A percentile compares a stretch with the other conserved stretches of the same genome.
Conservation (phyloP, 92 coral and sea anemone genomes). For the Plumapathes pennacea region DNA sequence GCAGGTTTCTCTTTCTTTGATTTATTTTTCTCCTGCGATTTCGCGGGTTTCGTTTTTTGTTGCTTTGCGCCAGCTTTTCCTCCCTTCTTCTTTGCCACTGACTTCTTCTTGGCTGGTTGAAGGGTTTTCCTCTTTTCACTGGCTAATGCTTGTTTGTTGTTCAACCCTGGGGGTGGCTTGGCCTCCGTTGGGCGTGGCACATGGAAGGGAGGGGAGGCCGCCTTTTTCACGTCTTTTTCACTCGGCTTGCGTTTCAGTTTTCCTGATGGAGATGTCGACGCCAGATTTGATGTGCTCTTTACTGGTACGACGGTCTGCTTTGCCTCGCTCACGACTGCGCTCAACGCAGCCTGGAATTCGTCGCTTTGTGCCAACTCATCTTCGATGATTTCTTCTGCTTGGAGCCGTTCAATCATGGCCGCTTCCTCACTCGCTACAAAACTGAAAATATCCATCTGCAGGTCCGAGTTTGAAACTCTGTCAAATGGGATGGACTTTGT, state of each 20-base stretch:
- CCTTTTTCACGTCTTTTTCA: constrained; percentile 14
- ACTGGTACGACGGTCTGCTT: constrained; percentile 27
- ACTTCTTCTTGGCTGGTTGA: constrained; percentile 6
- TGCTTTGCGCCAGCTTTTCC: constrained; percentile 10
- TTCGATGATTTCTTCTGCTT: constrained; percentile 49
- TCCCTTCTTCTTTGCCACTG: constrained; percentile 9
- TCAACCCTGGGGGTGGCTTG: constrained; percentile 70
- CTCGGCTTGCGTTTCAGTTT: constrained; percentile 15
- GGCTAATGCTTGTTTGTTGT: constrained; percentile 21
- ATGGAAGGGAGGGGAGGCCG: constrained; percentile 68
- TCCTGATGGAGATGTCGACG: constrained; percentile 26
- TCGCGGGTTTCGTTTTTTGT: constrained; percentile 31
- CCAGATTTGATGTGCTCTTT: constrained; percentile 28
- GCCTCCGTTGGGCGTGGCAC: constrained; percentile 67
- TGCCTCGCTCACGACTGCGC: constrained; percentile 68
- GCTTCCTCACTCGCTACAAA: constrained; percentile 57
- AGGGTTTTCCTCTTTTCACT: constrained; percentile 28
- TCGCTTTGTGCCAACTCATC: constrained; percentile 64
- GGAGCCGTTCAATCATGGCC: constrained; percentile 39
- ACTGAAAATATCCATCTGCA: constrained; percentile 65
- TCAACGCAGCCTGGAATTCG: constrained; percentile 69
- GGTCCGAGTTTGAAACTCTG: constrained; percentile 62
- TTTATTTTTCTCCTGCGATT: constrained; percentile 24
- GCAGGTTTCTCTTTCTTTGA: constrained; percentile 29
- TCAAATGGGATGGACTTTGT: constrained; percentile 67